Percentiles rank a stretch among this genome's conserved stretches.
Evolutionary conservation across 2,113 vertebrate genomes (phyloP).

Genomic region (Vidua macroura): DNA sequence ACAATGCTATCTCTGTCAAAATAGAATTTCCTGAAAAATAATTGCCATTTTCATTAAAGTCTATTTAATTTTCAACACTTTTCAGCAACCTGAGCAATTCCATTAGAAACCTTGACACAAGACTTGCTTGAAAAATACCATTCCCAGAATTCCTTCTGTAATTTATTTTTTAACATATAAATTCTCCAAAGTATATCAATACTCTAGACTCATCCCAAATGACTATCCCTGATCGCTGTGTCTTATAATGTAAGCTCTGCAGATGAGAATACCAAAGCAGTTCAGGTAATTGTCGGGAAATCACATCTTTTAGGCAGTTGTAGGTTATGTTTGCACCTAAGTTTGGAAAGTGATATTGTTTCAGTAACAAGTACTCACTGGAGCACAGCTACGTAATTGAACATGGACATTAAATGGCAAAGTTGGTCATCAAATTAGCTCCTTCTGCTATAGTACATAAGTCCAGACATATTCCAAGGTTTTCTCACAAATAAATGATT

Average conservation of each 20-base stretch:
- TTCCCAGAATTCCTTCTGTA: background rate
- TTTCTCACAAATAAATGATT: background rate
- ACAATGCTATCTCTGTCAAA: background rate
- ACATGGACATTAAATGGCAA: background rate
- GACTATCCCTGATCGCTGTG: background rate
- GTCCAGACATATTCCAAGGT: background rate
- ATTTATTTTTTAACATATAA: background rate
- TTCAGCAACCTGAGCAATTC: background rate
- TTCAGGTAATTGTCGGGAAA: background rate
- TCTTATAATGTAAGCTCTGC: background rate
- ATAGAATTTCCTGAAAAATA: background rate
- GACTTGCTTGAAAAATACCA: background rate
- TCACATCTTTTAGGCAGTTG: background rate
- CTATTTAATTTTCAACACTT: background rate
- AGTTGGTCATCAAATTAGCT: background rate
- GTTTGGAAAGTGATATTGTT: background rate
- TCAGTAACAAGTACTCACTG: background rate
- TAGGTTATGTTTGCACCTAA: background rate
- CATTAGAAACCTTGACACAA: background rate
- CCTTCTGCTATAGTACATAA: background rate
- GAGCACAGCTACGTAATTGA: background rate
- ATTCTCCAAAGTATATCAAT: background rate
- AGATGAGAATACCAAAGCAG: background rate
- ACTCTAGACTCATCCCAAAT: background rate
- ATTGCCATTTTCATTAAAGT: background rate